Percentiles rank a stretch among this genome's conserved stretches.
phyloP scores from a whole-genome alignment of 1,140 invertebrate genomes.

The Physella acuta region DNA sequence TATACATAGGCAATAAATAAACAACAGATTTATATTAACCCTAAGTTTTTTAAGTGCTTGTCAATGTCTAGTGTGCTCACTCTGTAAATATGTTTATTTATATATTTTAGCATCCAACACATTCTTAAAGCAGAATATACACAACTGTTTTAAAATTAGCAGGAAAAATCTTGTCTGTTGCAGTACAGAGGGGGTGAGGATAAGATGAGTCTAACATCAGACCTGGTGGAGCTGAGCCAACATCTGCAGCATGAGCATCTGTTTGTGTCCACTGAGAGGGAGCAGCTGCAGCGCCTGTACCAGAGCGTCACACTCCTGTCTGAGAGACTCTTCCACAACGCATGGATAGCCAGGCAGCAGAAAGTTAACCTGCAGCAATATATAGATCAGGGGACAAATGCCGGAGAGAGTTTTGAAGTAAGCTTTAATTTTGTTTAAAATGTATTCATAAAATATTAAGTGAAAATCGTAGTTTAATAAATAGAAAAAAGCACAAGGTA shows the following conservation, averaged over 20 bases:
- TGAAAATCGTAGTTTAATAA: too few species aligned
- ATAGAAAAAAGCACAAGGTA: too few species aligned
- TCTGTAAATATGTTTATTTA: neutral
- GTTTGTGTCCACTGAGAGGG: slow-evolving; percentile 73
- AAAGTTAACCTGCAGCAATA: slow-evolving; percentile 68
- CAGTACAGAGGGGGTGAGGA: too few species aligned
- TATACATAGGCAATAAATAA: neutral
- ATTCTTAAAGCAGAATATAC: neutral
- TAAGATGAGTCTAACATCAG: slow-evolving; percentile 44
- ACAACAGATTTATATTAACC: neutral
- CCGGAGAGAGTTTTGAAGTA: slow-evolving; percentile 11
- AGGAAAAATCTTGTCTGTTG: neutral
- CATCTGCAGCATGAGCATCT: slow-evolving; percentile 74
- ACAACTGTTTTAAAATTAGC: neutral
- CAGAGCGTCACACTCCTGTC: slow-evolving; percentile 71
- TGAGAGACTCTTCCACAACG: slow-evolving; percentile 72
- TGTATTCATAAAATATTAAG: too few species aligned
- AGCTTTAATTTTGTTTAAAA: too few species aligned
- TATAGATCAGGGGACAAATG: slow-evolving; percentile 9
- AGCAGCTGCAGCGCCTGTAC: slow-evolving; percentile 73
- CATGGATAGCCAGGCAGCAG: slow-evolving; percentile 88
- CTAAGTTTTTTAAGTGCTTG: neutral
- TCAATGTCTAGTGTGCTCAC: neutral
- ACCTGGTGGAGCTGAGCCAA: slow-evolving; percentile 71
- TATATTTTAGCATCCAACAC: neutral